Evolutionary conservation across 1,140 invertebrate genomes (phyloP), one percentile per base, ranked within the genome.

Genomic region (Muscidifurax raptorellus): DNA sequence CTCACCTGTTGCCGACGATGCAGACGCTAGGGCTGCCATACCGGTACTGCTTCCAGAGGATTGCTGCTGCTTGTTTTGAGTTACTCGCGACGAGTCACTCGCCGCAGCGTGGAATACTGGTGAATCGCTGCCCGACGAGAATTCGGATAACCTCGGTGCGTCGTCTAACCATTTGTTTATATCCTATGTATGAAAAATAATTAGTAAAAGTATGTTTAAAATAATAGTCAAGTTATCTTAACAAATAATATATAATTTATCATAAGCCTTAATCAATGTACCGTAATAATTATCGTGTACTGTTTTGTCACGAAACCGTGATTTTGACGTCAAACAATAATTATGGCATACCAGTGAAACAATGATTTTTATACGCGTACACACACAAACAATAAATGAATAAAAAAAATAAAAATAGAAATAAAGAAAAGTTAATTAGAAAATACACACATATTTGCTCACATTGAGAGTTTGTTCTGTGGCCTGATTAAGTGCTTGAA

Each of bases 151-250:
- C 85, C 95, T 95, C 0, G 97, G 97, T 4, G 96, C 95, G 87
- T 97, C 96, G 89, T 97, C 96, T 69, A 98, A 91, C 96, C 96
- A 97, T 89, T 97, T 97, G 88, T 96, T 97, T 30, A 98, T 97
- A 90, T 97, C 97, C 94, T 95, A n/a, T 13, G n/a, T 6, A 40
- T 7, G 32, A 28, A 13, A 69, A 13, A 28, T 1, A 28, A 28
- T 27, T 3, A 27, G 66, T 1, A 69, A 28, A 85, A 71, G 22
- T n/a, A 18, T 80, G 22, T 79, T 44, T 69, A n/a, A 47, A 80
- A 47, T 71, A 22, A 40, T 40, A 9, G 0, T 36, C 30, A 0
- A 32, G 69, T 36, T 36, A n/a, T 75, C n/a, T 22, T 30, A 64
- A 64, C 6, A 22, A 64, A 44, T 10, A 28, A 36, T 79, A 22